Conservation (phyloP, 2,888 invertebrate species). For the Druceiella hillmani region DNA sequence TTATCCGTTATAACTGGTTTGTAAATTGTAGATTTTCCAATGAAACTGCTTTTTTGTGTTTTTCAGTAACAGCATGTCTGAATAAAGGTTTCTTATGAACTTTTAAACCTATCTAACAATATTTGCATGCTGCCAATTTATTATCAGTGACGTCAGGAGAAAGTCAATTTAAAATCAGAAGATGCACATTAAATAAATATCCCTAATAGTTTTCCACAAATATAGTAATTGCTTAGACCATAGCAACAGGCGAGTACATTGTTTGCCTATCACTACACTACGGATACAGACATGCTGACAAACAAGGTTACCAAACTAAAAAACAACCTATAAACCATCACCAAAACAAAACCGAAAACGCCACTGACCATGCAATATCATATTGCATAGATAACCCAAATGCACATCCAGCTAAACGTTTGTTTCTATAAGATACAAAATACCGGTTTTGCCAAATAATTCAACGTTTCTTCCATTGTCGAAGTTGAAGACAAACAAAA, state of each 20-base stretch:
- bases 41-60: conserved; percentile 22
- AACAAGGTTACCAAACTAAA: too few relatives aligned
- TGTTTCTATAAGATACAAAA: too few relatives aligned
- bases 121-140: conserved; percentile 20
- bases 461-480: too few relatives aligned
- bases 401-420: too few relatives aligned
- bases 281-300: too few relatives aligned
- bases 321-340: too few relatives aligned
- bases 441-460: too few relatives aligned
- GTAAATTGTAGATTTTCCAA: conserved; percentile 14
- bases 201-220: background rate
- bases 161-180: conserved; percentile 18
- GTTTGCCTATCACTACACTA: background rate
- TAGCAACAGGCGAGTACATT: background rate
- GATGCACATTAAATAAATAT: conserved; percentile 7
- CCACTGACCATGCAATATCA: too few relatives aligned
- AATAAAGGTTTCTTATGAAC: conserved; percentile 26
- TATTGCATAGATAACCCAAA: too few relatives aligned
- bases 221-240: conserved; percentile 4
- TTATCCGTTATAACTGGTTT: conserved; percentile 11
- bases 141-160: conserved; percentile 18
- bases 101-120: conserved; percentile 21
- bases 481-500: too few relatives aligned
- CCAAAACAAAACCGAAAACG: background rate
- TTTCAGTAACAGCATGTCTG: conserved; percentile 24